phyloP scores from a whole-genome alignment of 2,888 invertebrate species.

The Dioctria rufipes region DNA sequence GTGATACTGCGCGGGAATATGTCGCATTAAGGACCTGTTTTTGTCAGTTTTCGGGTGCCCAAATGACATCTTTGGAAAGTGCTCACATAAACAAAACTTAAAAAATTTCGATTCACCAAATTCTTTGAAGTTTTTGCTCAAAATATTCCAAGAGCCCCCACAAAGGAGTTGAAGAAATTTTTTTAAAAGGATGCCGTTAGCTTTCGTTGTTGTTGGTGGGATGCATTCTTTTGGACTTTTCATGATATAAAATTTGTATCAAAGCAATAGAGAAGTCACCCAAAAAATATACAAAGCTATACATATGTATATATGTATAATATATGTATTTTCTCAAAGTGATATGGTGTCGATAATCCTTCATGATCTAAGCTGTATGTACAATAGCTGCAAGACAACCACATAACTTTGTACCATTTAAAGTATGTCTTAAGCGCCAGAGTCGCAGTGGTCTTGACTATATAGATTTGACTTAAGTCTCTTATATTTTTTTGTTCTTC shows the following conservation, averaged over 20 bases:
- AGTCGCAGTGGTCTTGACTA: conserved; percentile 39
- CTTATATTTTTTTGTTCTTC: conserved; percentile 8
- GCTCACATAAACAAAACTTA: conserved; percentile 52
- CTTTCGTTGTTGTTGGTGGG: background rate
- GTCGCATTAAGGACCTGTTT: conserved; percentile 48
- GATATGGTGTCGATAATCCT: conserved; percentile 47
- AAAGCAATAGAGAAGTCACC: background rate
- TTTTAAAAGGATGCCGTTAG: conserved; percentile 40
- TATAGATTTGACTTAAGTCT: conserved; percentile 15
- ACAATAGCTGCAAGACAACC: conserved; percentile 19
- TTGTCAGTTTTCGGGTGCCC: conserved; percentile 52
- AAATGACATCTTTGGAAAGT: conserved; percentile 54
- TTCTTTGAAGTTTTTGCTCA: conserved; percentile 43
- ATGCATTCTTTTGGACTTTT: conserved; percentile 10
- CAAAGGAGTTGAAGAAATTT: conserved; percentile 27
- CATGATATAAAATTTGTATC: conserved; percentile 31
- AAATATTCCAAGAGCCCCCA: conserved; percentile 21
- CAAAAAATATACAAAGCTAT: background rate
- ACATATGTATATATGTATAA: too few relatives aligned
- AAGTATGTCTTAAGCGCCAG: conserved; percentile 44
- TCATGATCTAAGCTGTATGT: conserved; percentile 28
- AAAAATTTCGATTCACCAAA: conserved; percentile 50
- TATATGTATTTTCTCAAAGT: background rate
- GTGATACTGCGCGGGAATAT: conserved; percentile 26
- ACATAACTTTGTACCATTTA: conserved; percentile 44